Conservation (phyloP, 2,113 vertebrate species). For the Nettapus auritus region DNA sequence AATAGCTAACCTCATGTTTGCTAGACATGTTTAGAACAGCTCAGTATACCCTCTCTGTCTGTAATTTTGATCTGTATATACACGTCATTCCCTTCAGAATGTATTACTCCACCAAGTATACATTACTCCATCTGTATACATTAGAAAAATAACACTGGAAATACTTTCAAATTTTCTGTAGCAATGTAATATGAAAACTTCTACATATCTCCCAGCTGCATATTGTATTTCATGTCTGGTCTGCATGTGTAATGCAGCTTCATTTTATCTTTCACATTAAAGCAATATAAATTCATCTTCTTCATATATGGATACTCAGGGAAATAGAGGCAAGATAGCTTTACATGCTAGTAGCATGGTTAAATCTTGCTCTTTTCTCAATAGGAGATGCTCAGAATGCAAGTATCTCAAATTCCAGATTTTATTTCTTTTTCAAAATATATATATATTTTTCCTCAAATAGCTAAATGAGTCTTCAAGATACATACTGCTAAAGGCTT, state of each 20-base stretch:
- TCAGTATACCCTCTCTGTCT: background rate
- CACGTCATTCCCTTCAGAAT: background rate
- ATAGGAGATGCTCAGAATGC: background rate
- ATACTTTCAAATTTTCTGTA: too few relatives aligned
- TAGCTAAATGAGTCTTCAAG: background rate
- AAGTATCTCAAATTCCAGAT: background rate
- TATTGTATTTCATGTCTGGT: background rate
- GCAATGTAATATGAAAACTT: background rate
- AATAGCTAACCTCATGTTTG: background rate
- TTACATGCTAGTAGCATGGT: background rate
- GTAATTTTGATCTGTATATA: background rate
- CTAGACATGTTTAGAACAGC: background rate
- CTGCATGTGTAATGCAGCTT: background rate
- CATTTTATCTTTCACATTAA: background rate
- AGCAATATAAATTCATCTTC: background rate
- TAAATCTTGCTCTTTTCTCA: background rate
- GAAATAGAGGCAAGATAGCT: background rate
- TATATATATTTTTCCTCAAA: background rate
- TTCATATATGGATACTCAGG: background rate
- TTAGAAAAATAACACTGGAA: background rate
- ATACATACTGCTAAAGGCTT: background rate
- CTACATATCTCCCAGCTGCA: background rate
- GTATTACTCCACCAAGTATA: background rate
- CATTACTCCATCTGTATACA: background rate
- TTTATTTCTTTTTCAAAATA: background rate